Conservation (phyloP, 1,140 invertebrate genomes). For the Zophobas morio region DNA sequence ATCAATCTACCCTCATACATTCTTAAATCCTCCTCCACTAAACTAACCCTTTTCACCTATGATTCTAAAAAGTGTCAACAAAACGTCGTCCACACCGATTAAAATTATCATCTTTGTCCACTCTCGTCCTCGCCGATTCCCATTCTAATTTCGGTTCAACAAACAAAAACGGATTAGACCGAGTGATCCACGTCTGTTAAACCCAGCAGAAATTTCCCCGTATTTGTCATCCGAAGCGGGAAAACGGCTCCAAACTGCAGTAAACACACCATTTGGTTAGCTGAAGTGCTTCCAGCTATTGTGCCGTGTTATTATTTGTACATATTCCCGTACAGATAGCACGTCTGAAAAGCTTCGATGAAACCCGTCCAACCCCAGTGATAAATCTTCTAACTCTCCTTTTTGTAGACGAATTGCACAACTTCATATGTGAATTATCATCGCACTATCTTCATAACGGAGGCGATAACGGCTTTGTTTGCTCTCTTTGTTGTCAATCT, state of each 20-base stretch:
- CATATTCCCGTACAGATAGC: constrained; percentile 13
- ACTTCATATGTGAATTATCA: constrained; percentile 32
- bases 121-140: too few relatives aligned
- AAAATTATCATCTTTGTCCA: too few relatives aligned
- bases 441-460: constrained; percentile 12
- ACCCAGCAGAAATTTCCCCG: constrained; percentile 2
- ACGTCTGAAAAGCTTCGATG: constrained; percentile 2
- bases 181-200: constrained; percentile 2
- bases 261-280: constrained; percentile 41
- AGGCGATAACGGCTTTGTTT: constrained; percentile 26
- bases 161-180: constrained; percentile 7
- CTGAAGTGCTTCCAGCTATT: constrained; percentile 28
- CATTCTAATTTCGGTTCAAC: not conserved
- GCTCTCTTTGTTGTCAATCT: constrained; percentile 21
- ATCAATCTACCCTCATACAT: too few relatives aligned
- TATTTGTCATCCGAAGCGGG: constrained; percentile 22
- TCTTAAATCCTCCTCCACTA: too few relatives aligned
- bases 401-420: constrained; percentile 23
- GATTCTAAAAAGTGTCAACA: too few relatives aligned
- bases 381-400: constrained; percentile 15
- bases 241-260: constrained; percentile 13
- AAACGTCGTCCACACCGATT: too few relatives aligned
- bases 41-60: too few relatives aligned
- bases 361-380: constrained; percentile 14
- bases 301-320: constrained; percentile 23